These are phyloP conservation scores for Acipenser ruthenus DNA, from an alignment of 2,797 vertebrate genomes.

Conservation along the genomic window DNA sequence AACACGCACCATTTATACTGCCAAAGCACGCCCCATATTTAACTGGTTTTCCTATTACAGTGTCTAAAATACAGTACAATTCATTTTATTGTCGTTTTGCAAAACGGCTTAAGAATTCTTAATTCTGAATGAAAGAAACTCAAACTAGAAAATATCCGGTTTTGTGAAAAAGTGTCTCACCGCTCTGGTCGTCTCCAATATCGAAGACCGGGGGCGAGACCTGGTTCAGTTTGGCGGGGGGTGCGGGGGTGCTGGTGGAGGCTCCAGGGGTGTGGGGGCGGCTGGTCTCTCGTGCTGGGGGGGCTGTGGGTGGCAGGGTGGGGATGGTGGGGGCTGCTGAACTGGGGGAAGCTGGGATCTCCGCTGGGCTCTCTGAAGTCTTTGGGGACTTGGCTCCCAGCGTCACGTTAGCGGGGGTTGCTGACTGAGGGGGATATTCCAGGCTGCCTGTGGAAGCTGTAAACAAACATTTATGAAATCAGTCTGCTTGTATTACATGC, in stretches of 20 bases:
- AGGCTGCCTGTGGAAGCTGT: neutral
- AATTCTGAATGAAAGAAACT: too few relatives aligned
- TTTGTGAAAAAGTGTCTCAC: slow-evolving; percentile 28
- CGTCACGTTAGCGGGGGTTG: slow-evolving; percentile 28
- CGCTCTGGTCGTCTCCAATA: slow-evolving; percentile 27
- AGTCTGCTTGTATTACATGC: too few relatives aligned
- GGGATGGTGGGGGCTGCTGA: neutral
- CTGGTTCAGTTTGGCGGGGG: slow-evolving; percentile 19
- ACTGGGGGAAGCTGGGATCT: slow-evolving; percentile 10
- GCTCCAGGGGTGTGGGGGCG: neutral
- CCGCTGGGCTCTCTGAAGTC: slow-evolving; percentile 5
- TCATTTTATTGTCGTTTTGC: too few relatives aligned
- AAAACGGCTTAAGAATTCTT: too few relatives aligned
- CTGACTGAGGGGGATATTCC: too few relatives aligned
- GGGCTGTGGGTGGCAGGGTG: slow-evolving; percentile 8
- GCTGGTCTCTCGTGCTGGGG: neutral
- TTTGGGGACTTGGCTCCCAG: slow-evolving; percentile 3
- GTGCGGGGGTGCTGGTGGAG: slow-evolving; percentile 14
- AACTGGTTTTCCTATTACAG: too few relatives aligned
- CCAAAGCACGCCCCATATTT: too few relatives aligned
- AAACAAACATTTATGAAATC: neutral
- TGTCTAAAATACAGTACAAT: too few relatives aligned
- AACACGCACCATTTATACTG: too few relatives aligned
- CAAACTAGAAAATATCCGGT: too few relatives aligned
- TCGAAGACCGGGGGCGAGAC: slow-evolving; percentile 44